Base-by-base conservation (phyloP, 2,888 invertebrate genomes). In the Dicranocentrus wangi region DNA sequence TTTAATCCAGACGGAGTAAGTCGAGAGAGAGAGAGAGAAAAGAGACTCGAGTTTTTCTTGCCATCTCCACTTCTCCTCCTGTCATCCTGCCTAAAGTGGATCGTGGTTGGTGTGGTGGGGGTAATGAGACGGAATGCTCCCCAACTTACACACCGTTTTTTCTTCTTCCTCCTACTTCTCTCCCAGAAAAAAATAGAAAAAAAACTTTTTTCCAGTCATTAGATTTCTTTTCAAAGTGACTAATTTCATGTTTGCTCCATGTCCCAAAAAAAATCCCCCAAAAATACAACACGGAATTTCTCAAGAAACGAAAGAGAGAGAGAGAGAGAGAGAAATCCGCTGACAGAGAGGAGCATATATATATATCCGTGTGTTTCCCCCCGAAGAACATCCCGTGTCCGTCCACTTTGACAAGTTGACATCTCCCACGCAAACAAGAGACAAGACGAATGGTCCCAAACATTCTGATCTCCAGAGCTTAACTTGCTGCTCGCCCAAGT, bases 321-420 rank as follows among this genome's bases (percentile, higher is more conserved):
- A n/a, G n/a, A n/a, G n/a, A n/a, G n/a, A n/a, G 32, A 10, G 32
- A 32, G 32, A 32, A 32, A n/a, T n/a, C n/a, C 10, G 32, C 3
- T 32, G 32, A 32, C 32, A 32, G 32, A n/a, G 32, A 32, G 10
- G 10, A 32, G 10, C 32, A 32, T 3, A 32, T 32, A 7, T 32
- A 3, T 32, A 3, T 32, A 32, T 32, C 32, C 10, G 5, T 32
- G 5, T 32, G 5, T 32, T 10, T 32, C 32, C 32, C 32, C n/a
- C n/a, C n/a, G n/a, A n/a, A n/a, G n/a, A n/a, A n/a, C n/a, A n/a
- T n/a, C n/a, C n/a, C n/a, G n/a, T n/a, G n/a, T n/a, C n/a, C n/a
- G n/a, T n/a, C n/a, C n/a, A n/a, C 47, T 43, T 32, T 71, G 71
- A 71, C 71, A 71, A 71, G 60, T 71, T 71, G 71, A 71, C 71